Evolutionary conservation across 23 tunicate genomes (phyloP).

Genomic region (Ciona savignyi): DNA sequence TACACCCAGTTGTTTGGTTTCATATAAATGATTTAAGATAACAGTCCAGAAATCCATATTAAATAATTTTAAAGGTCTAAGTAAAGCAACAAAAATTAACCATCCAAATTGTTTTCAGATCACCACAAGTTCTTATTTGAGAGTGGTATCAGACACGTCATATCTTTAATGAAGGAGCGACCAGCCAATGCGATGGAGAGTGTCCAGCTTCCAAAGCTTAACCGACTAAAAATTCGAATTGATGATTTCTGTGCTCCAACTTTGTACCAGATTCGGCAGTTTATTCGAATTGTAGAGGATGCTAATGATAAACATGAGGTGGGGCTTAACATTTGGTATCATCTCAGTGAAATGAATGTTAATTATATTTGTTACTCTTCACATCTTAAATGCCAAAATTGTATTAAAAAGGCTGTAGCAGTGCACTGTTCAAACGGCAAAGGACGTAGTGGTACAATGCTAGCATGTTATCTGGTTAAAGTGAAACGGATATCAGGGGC

Average conservation of each 20-base stretch:
- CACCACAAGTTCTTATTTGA: conserved; percentile 56
- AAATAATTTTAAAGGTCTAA: no score
- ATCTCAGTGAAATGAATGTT: no score
- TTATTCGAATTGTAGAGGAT: conserved; percentile 57
- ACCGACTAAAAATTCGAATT: conserved; percentile 47
- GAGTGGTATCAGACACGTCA: conserved; percentile 55
- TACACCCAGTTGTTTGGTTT: no score
- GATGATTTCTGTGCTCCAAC: conserved; percentile 64
- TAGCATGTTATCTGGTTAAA: conserved; percentile 60
- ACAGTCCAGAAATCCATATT: no score
- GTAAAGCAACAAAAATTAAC: no score
- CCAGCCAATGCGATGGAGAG: conserved; percentile 46
- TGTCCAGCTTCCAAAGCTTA: conserved; percentile 55
- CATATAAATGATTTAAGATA: no score
- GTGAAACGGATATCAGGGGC: conserved; percentile 12
- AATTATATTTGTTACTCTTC: no score
- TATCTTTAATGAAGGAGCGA: conserved; percentile 46
- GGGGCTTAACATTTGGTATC: no score
- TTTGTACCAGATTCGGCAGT: conserved; percentile 45
- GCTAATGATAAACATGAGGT: conserved; percentile 76
- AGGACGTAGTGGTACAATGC: conserved; percentile 43
- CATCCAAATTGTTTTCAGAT: no score
- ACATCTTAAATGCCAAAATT: not conserved
- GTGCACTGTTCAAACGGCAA: conserved; percentile 46
- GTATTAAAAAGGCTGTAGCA: conserved; percentile 43